Conservation (phyloP, 2,113 vertebrate genomes). For the Gulo gulo region DNA sequence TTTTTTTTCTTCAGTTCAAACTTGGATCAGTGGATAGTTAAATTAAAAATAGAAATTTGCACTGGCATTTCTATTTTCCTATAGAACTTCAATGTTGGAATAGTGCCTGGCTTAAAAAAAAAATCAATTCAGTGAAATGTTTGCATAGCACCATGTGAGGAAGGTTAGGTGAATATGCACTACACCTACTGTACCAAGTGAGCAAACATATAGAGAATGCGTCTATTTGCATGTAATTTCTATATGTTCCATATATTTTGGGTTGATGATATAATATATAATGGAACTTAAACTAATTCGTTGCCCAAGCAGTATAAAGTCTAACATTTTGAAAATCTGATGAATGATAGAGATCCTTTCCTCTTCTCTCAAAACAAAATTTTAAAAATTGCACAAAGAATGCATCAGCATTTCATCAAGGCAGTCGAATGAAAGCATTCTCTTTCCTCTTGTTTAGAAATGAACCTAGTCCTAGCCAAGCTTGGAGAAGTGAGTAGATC, state of each 20-base stretch:
- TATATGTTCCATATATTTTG: background rate
- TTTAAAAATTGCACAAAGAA: background rate
- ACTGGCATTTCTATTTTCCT: slow-evolving; percentile 22
- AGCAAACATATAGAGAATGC: slow-evolving; percentile 34
- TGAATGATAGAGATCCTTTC: background rate
- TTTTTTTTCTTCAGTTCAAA: background rate
- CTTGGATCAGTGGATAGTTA: background rate
- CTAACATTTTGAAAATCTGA: slow-evolving; percentile 31
- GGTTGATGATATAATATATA: background rate
- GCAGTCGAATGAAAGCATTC: background rate
- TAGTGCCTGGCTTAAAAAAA: background rate
- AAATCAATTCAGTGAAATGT: slow-evolving; percentile 45
- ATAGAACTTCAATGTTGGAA: slow-evolving; percentile 47
- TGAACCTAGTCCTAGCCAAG: background rate
- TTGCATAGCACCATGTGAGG: background rate
- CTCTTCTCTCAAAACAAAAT: background rate
- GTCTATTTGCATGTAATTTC: slow-evolving; percentile 7
- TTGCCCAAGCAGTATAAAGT: background rate
- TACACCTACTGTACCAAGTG: background rate
- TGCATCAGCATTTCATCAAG: background rate
- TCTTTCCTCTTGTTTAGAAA: slow-evolving; percentile 30
- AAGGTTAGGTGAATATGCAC: slow-evolving; percentile 68
- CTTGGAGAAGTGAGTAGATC: background rate
- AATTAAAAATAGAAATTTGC: slow-evolving; percentile 60
- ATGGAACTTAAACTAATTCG: slow-evolving; percentile 10